Evolutionary conservation across 1,140 invertebrate species (phyloP).

Genomic region (Carcinoscorpius rotundicauda): DNA sequence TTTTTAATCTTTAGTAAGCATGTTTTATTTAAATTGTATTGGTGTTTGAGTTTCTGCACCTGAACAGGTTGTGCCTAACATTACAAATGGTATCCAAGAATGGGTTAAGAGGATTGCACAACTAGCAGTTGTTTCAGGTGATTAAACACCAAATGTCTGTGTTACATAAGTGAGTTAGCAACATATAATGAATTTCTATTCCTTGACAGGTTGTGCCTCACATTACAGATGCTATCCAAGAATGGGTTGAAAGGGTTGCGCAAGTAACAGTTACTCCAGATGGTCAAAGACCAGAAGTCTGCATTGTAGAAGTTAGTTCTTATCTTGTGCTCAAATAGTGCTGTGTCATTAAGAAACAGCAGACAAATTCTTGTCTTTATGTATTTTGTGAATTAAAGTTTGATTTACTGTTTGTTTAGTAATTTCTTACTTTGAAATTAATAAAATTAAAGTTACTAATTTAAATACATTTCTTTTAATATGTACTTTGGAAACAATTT

Average conservation of each 20-base stretch:
- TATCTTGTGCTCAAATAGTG: too few species aligned
- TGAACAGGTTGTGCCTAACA: slow-evolving; percentile 84
- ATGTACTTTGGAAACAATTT: too few species aligned
- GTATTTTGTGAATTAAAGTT: too few species aligned
- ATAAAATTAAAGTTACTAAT: too few species aligned
- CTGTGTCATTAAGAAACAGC: too few species aligned
- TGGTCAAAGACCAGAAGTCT: slow-evolving; percentile 39
- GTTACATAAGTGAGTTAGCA: slow-evolving; percentile 50
- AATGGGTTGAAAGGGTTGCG: slow-evolving; percentile 92
- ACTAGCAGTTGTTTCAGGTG: slow-evolving; percentile 45
- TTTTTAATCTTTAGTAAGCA: too few species aligned
- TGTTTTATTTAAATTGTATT: too few species aligned
- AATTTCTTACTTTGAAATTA: too few species aligned
- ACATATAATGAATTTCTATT: background rate
- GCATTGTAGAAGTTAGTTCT: slow-evolving; percentile 54
- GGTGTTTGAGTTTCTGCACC: background rate
- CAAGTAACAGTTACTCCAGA: slow-evolving; percentile 49
- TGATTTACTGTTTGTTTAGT: too few species aligned
- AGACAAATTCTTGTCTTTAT: too few species aligned
- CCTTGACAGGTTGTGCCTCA: slow-evolving; percentile 80
- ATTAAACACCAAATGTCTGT: slow-evolving; percentile 43
- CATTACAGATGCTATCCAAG: slow-evolving; percentile 94
- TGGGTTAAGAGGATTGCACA: slow-evolving; percentile 89
- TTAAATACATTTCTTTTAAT: too few species aligned
- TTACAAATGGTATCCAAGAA: slow-evolving; percentile 96